Base-by-base conservation (phyloP, 2,888 invertebrate species). In the Noctuana brunneofusca region DNA sequence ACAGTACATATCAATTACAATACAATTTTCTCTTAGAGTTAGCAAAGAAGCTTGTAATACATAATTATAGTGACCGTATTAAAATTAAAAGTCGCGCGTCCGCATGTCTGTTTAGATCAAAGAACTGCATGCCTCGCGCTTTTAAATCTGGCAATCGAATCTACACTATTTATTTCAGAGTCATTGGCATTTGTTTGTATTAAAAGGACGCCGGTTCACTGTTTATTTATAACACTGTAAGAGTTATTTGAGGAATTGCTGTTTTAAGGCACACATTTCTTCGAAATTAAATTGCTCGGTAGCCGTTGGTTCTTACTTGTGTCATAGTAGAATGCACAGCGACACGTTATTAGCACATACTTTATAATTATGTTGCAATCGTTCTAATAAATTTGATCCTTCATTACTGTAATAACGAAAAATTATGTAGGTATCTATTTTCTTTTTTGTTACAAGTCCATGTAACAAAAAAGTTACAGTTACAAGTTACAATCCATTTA, bases 111-210 rank as follows among this genome's bases (percentile, higher is more conserved):
- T 5, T 9, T 43, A 59, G 64, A 66, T 66, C 65, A 66, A 69
- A 70, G 67, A 60, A 48, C 46, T 52, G 46, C 58, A 55, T 60
- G 53, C 67, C 67, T 32, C 41, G 62, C 55, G 69, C 27, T 68
- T 64, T 69, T 67, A 71, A 55, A 50, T 56, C 75, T 72, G 76
- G 78, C 79, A 77, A 78, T 74, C 64, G 58, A 53, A 48, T 46
- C 64, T 53, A 32, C 14, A 67, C 72, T 79, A 81, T 81, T 80
- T 78, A 75, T 76, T 78, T 57, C 68, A 68, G 70, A 81, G 81
- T 81, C 83, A 81, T 80, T 85, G 84, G 81, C 84, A 82, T 84
- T 80, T 82, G 68, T 84, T 80, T 82, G 68, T 68, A 72, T 72
- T 11, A 67, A 79, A 77, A 79, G 76, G 79, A 76, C 78, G 75